Evolutionary conservation across 2,888 invertebrate species (phyloP), one percentile per base, ranked within the genome.

Genomic region (Lasioglossum morio): DNA sequence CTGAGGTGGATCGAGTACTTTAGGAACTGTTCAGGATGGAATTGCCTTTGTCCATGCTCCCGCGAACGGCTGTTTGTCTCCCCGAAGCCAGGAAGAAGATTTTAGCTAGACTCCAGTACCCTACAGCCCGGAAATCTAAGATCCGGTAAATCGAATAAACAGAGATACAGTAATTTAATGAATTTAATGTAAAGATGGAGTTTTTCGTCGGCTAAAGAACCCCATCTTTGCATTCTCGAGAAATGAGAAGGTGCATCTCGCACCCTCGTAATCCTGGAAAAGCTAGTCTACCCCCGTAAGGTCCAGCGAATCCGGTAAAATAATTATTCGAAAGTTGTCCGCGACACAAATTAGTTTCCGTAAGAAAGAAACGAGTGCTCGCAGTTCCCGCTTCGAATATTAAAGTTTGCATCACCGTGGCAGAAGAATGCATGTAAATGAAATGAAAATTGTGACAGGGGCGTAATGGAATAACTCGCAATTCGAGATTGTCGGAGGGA

Each of bases 21-120:
- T 46, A 53, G 57, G 63, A 53, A 48, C 10, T 72, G 72, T 72
- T 43, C 70, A 40, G 70, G 27, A 27, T 23, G 23, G 73, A 73
- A 46, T 37, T 34, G 23, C n/a, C 7, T 73, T 40, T 40, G n/a
- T 60, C 40, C 70, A n/a, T 70, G 8, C 27, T 30, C 19, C 63
- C 63, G 19, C 63, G 63, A 27, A 16, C 63, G 19, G 30, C 27
- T 63, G 30, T 30, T 63, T 63, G 16, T 63, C 30, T 63, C 63
- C 2, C 7, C 30, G 16, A 27, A 30, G 63, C 7, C 30, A 30
- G 27, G 8, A n/a, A 12, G 57, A n/a, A 57, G 57, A 57, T 57
- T n/a, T 4, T 1, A 53, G 57, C 57, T 19, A 19, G 5, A 19
- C 1, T 1, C 8, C 23, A 0, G 23, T 23, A 53, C 10, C n/a